Evolutionary conservation across 2,797 vertebrate species (phyloP).

Genomic region (Orientallactaga sibirica): DNA sequence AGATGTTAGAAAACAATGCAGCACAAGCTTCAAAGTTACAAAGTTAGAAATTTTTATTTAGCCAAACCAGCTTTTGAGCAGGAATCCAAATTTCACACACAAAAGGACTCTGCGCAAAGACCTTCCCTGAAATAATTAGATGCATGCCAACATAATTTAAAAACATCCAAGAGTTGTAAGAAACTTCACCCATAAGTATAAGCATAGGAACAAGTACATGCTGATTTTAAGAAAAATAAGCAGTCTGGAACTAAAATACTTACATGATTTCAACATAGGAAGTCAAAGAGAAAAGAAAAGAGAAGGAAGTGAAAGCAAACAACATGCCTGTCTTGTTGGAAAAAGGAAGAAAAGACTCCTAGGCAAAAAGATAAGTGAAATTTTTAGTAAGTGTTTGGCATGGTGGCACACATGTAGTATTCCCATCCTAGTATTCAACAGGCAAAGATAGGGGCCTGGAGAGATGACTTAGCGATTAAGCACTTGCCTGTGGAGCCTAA

Average conservation of each 20-base stretch:
- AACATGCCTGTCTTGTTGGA: constrained; percentile 54
- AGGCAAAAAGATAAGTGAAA: neutral
- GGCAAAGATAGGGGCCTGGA: too few relatives aligned
- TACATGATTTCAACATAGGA: constrained; percentile 63
- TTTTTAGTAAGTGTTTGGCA: too few relatives aligned
- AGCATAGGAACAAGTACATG: constrained; percentile 42
- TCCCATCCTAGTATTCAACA: too few relatives aligned
- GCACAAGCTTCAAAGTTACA: constrained; percentile 33
- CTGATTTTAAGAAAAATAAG: constrained; percentile 65
- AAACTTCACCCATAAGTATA: neutral
- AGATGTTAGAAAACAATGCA: constrained; percentile 41
- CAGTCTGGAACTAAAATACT: constrained; percentile 66
- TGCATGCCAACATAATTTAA: constrained; percentile 15
- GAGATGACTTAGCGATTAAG: too few relatives aligned
- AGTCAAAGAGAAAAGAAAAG: constrained; percentile 44
- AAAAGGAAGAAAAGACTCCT: constrained; percentile 45
- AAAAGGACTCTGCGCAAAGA: constrained; percentile 32
- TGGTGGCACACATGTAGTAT: too few relatives aligned
- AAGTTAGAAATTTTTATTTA: constrained; percentile 14
- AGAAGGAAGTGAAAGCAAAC: constrained; percentile 68
- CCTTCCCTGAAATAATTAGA: constrained; percentile 33
- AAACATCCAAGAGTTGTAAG: constrained; percentile 26
- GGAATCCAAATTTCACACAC: constrained; percentile 35
- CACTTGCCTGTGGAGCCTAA: too few relatives aligned
- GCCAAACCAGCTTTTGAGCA: constrained; percentile 35